Evolutionary conservation across 2,888 invertebrate genomes (phyloP), one percentile per base, ranked within the genome.

Genomic region (Plagodis dolabraria): DNA sequence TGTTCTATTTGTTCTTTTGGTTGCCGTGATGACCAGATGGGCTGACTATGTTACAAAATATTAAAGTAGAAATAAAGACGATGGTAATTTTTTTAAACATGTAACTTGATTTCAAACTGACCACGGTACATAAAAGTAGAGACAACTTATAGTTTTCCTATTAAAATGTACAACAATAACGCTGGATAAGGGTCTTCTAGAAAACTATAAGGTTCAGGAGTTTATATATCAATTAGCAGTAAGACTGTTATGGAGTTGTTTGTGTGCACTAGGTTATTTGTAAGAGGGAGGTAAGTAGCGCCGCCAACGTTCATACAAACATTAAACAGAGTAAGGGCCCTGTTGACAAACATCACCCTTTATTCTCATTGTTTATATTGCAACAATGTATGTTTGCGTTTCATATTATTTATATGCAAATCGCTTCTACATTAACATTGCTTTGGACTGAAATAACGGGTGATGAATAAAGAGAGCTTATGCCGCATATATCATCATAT

Each of bases 311-410:
- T 49, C 51, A 51, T 52, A 67, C 67, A 60, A 61, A 65, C 65
- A 61, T 62, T 64, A 44, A 51, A 62, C 62, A 62, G 48, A 50
- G 51, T 57, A 78, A 87, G 88, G 88, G 84, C 81, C 74, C 53
- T 86, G 80, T 91, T 89, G 82, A 83, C 80, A 89, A 90, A 90
- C 82, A 89, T 63, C 69, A 74, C 82, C 84, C 82, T 85, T 83
- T 77, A 80, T 77, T 80, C 79, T 80, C 82, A 81, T 86, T 90
- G 89, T 89, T 81, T 84, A 80, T 71, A 69, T 71, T 67, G 72
- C 77, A 82, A 88, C 86, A 85, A 81, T 81, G 82, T 78, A 59
- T 82, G 79, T 83, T 83, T 84, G 77, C 75, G 72, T 73, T 76
- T 72, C 72, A 76, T 79, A 78, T 81, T 80, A 82, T 86, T 83